phyloP scores from a whole-genome alignment of 2,888 invertebrate species.

The Spodoptera littoralis region DNA sequence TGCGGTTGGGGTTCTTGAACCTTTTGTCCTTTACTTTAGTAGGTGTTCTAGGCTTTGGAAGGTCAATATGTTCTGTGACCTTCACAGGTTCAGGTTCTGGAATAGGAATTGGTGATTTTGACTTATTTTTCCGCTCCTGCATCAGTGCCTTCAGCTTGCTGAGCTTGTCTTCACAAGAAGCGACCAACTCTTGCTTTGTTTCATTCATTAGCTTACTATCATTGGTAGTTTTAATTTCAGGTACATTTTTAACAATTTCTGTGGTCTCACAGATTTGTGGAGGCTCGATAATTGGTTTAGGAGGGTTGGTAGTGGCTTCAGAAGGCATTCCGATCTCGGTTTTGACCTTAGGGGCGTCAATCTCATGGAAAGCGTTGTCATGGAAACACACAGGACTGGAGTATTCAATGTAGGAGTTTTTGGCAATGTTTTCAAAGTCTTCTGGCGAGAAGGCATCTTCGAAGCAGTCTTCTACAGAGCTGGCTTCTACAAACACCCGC shows the following conservation, averaged over 20 bases:
- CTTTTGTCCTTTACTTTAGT: constrained; percentile 64
- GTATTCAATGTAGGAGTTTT: constrained; percentile 67
- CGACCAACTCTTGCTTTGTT: constrained; percentile 64
- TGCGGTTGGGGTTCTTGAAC: constrained; percentile 68
- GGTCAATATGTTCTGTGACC: neutral
- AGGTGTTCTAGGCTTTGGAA: constrained; percentile 45
- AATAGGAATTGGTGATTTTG: constrained; percentile 3
- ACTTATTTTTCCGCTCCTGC: constrained; percentile 63
- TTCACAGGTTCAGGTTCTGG: constrained; percentile 38
- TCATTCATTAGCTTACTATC: constrained; percentile 33
- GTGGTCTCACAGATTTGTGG: constrained; percentile 49
- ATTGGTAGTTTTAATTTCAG: constrained; percentile 29
- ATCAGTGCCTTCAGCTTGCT: constrained; percentile 74
- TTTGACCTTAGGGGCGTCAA: constrained; percentile 68
- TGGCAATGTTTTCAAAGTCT: constrained; percentile 70
- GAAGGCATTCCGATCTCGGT: constrained; percentile 53
- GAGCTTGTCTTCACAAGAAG: constrained; percentile 80
- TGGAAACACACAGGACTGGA: constrained; percentile 67
- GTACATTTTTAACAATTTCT: constrained; percentile 59
- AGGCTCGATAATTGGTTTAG: constrained; percentile 25
- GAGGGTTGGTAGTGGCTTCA: constrained; percentile 24
- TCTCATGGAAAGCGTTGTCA: constrained; percentile 61
- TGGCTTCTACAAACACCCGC: constrained; percentile 72
- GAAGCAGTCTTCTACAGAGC: constrained; percentile 73
- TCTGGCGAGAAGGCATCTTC: constrained; percentile 80